phyloP scores from a whole-genome alignment of 2,797 vertebrate genomes.

The Betta splendens region DNA sequence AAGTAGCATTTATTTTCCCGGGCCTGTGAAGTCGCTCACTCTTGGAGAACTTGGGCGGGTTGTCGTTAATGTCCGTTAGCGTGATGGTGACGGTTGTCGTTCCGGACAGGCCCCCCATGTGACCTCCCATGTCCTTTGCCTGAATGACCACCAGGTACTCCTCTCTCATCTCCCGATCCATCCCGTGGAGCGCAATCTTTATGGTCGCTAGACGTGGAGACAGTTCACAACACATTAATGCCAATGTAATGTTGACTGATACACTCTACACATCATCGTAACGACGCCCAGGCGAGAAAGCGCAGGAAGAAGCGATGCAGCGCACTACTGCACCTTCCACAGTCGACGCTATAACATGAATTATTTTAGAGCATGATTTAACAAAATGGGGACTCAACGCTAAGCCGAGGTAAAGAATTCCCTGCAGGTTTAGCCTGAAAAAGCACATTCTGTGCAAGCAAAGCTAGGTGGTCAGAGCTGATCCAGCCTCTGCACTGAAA shows the following conservation, averaged over 20 bases:
- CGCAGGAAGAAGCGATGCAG: conserved; percentile 5
- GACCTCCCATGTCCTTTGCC: conserved; percentile 99
- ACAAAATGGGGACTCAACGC: conserved; percentile 33
- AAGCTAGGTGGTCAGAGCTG: conserved; percentile 40
- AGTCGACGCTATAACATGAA: conserved; percentile 18
- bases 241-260: conserved; percentile 62
- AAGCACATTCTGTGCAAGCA: conserved; percentile 3
- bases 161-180: conserved; percentile 98
- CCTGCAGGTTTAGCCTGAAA: conserved; percentile 19
- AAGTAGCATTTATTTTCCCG: conserved; percentile 46
- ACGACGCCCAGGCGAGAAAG: conserved; percentile 29
- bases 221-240: conserved; percentile 57
- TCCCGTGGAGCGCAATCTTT: conserved; percentile 96
- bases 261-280: conserved; percentile 41
- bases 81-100: conserved; percentile 96
- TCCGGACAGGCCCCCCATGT: conserved; percentile 96
- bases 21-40: conserved; percentile 80
- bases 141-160: conserved; percentile 98
- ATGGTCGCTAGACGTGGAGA: conserved; percentile 88
- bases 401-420: conserved; percentile 24
- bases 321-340: conserved; percentile 58
- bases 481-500: conserved; percentile 56
- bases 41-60: conserved; percentile 97
- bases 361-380: conserved; percentile 40
- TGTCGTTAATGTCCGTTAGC: conserved; percentile 96